Evolutionary conservation across 2,797 vertebrate genomes (phyloP).

Genomic region (Myioborus melanocephalus): DNA sequence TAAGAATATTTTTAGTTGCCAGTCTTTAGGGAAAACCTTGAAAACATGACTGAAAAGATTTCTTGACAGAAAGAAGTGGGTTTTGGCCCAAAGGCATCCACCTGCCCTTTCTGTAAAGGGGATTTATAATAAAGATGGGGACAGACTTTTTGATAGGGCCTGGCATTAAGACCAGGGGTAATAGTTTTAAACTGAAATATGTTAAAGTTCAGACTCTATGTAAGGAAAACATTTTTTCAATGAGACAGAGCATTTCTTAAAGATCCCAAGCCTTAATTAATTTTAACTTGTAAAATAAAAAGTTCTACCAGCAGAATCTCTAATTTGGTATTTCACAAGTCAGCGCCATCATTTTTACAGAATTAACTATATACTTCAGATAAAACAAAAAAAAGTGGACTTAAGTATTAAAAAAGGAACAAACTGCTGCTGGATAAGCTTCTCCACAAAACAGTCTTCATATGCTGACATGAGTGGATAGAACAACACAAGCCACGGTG

Average conservation of each 20-base stretch:
- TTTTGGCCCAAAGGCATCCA: neutral
- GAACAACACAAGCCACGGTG: neutral
- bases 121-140: neutral
- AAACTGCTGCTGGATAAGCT: neutral
- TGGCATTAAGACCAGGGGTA: neutral
- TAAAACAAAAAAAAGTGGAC: neutral
- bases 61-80: neutral
- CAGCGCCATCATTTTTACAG: neutral
- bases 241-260: neutral
- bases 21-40: neutral
- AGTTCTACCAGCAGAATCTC: neutral
- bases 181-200: neutral
- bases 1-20: neutral
- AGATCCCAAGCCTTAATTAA: neutral
- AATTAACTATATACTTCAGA: neutral
- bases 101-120: fast-evolving
- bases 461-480: neutral
- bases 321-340: neutral
- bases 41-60: neutral
- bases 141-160: neutral
- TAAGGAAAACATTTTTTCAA: neutral
- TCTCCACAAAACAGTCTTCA: neutral
- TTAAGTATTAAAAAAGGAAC: neutral
- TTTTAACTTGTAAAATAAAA: neutral
- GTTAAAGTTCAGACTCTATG: neutral